Evolutionary conservation across 2,797 vertebrate genomes (phyloP).

Genomic region (Acridotheres tristis): DNA sequence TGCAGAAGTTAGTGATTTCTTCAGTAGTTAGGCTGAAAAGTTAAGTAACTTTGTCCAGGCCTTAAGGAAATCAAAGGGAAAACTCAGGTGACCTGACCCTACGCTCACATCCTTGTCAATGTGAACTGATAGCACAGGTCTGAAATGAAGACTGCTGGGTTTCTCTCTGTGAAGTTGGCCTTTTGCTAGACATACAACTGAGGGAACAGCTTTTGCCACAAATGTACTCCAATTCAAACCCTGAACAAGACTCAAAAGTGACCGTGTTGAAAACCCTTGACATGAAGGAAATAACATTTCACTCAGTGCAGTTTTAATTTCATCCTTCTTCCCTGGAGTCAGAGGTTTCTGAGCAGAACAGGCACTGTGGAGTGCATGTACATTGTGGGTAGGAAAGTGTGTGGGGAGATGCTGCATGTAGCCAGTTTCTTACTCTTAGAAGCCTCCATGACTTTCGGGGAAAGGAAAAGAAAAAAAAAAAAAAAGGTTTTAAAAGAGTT

Average conservation of each 20-base stretch:
- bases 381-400: conserved; percentile 33
- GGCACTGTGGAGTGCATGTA: neutral
- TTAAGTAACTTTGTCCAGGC: conserved; percentile 28
- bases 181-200: conserved; percentile 43
- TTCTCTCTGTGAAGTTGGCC: conserved; percentile 54
- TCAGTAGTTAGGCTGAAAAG: conserved; percentile 2
- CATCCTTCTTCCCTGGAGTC: conserved; percentile 36
- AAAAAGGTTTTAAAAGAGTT: conserved; percentile 54
- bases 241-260: conserved; percentile 54
- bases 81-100: conserved; percentile 35
- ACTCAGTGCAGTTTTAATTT: conserved; percentile 52
- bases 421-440: conserved; percentile 47
- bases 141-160: conserved; percentile 43
- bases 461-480: conserved; percentile 4
- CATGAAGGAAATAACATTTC: conserved; percentile 64
- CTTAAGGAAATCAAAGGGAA: conserved; percentile 46
- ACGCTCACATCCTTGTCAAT: conserved; percentile 3
- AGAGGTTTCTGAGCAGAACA: conserved; percentile 34
- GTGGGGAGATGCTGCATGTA: neutral
- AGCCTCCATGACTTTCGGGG: conserved; percentile 53
- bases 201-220: conserved; percentile 53
- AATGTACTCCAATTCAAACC: conserved; percentile 47
- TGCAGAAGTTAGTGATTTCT: conserved; percentile 46
- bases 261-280: conserved; percentile 51
- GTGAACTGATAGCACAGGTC: conserved; percentile 7